Conservation (phyloP, 1,140 invertebrate genomes). For the Galleria mellonella region DNA sequence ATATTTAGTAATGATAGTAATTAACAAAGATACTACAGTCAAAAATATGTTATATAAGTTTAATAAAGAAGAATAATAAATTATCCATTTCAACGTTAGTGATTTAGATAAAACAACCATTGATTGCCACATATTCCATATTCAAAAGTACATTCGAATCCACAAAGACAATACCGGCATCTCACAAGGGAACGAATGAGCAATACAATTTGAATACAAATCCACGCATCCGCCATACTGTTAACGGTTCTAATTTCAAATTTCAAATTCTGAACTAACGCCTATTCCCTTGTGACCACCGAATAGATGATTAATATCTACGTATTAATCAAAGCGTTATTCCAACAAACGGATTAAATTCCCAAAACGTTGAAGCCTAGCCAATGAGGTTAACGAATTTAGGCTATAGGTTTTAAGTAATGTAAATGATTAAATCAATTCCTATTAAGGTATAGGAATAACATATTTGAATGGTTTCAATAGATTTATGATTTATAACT, state of each 20-base stretch:
- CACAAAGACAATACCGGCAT: background rate
- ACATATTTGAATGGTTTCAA: too few species aligned
- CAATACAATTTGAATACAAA: slow-evolving; percentile 14
- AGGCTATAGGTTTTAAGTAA: too few species aligned
- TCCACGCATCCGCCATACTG: slow-evolving; percentile 29
- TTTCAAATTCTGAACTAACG: slow-evolving; percentile 25
- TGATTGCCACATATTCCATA: background rate
- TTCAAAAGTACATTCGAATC: too few species aligned
- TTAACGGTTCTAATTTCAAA: slow-evolving; percentile 40
- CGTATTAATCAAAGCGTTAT: slow-evolving; percentile 62
- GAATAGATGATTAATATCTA: slow-evolving; percentile 52
- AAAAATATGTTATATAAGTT: too few species aligned
- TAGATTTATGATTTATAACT: too few species aligned
- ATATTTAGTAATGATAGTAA: too few species aligned
- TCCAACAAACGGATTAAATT: slow-evolving; percentile 37
- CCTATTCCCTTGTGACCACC: slow-evolving; percentile 40
- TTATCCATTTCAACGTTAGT: too few species aligned
- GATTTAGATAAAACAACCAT: background rate
- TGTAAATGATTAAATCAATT: too few species aligned
- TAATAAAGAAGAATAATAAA: too few species aligned
- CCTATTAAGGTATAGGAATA: too few species aligned
- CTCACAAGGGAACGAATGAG: background rate
- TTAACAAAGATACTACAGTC: too few species aligned
- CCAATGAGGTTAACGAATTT: background rate
- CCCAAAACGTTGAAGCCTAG: slow-evolving; percentile 10